Conservation (phyloP, 1,140 invertebrate species). For the Gryon sp. region DNA sequence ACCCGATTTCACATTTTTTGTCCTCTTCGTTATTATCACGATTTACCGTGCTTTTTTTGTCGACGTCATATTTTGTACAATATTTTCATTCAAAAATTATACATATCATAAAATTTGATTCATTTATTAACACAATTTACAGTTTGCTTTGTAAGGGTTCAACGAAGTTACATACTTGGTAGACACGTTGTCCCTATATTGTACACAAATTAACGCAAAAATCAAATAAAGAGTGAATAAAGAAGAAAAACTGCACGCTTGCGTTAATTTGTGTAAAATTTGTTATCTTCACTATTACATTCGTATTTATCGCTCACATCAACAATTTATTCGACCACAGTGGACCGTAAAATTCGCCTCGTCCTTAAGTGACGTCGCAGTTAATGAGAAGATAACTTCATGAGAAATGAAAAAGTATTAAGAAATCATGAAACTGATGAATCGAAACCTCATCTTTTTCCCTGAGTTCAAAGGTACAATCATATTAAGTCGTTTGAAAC, state of each 20-base stretch:
- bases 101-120: constrained; percentile 57
- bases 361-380: constrained; percentile 19
- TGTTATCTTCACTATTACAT: neutral
- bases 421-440: constrained; percentile 3
- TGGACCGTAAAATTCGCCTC: constrained; percentile 8
- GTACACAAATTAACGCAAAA: constrained; percentile 23
- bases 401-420: neutral
- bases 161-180: constrained; percentile 50
- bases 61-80: constrained; percentile 57
- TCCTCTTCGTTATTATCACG: neutral
- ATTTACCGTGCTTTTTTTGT: constrained; percentile 14
- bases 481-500: neutral
- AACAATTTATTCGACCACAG: neutral
- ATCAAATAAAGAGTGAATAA: constrained; percentile 13
- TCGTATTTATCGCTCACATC: constrained; percentile 7
- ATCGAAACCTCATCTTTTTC: constrained; percentile 47
- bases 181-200: constrained; percentile 28
- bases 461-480: constrained; percentile 61
- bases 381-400: neutral
- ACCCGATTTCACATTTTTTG: constrained; percentile 26
- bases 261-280: constrained; percentile 19
- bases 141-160: constrained; percentile 32
- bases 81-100: constrained; percentile 60
- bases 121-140: constrained; percentile 62
- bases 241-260: constrained; percentile 24